Evolutionary conservation across 2,113 vertebrate genomes (phyloP), one percentile per base, ranked within the genome.

Genomic region (Rallus limicola): DNA sequence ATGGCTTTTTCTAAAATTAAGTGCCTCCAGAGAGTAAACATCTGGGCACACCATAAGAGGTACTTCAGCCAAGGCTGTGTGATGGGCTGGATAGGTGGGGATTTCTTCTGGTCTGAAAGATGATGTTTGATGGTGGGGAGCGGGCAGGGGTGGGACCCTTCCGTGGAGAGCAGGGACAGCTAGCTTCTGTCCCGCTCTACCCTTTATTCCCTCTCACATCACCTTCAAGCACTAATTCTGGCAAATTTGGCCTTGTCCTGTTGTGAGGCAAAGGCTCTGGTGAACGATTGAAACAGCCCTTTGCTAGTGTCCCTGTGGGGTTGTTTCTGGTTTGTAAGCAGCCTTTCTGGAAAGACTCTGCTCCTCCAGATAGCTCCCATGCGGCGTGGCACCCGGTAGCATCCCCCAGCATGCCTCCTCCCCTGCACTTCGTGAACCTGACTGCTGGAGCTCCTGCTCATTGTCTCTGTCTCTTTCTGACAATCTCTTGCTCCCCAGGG

Each of bases 401-500:
- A 68, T 72, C n/a, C 23, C 16, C n/a, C 11, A 18, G 40, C 36
- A 16, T 0, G 1, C 20, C 63, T 48, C 77, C 36, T 33, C 16
- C 76, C 38, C n/a, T 3, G 31, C 0, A 0, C 67, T 69, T 1
- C 0, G 52, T 26, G 8, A 85, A 6, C 24, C 38, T 16, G 29
- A 8, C 17, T 0, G 1, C 38, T 52, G 59, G n/a, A 60, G 34
- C 19, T 81, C 36, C 46, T 65, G 70, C 42, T 63, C 31, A 25
- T 72, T 63, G 6, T 52, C 52, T 56, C 36, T 8, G 6, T 40
- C 21, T 62, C 50, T 53, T 80, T 28, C 67, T 52, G 38, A 44
- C 55, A 38, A 31, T 31, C 0, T 0, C 40, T 71, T 0, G 2
- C 8, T 52, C 36, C 20, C 50, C 1, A 1, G 33, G 36, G 13